Base-by-base conservation (phyloP, 2,797 vertebrate genomes). In the Cirrhinus mrigala region DNA sequence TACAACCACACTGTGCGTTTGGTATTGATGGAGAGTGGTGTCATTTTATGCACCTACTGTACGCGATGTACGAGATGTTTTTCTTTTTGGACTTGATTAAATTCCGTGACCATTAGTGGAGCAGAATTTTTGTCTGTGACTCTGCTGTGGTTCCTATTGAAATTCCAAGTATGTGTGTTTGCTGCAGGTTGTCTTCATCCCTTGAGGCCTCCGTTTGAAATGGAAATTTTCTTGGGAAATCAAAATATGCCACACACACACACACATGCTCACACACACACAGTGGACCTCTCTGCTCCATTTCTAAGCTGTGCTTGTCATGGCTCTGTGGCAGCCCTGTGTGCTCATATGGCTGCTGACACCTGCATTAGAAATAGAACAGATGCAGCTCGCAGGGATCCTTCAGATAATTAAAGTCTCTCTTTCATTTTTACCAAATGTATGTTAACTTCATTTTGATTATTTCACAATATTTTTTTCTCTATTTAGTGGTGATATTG, bases 171-270 rank as follows among this genome's bases (percentile, higher is more conserved):
- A 60, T 73, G 74, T 88, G 82, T 88, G 87, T 90, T 85, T 85
- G 69, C 58, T 79, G 76, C 83, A 88, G 81, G 83, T 85, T 88
- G 87, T 85, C 83, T 89, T 75, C 58, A 60, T 74, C 87, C 78
- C 85, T 81, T 6, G 85, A 79, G 85, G 85, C 24, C n/a, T 85
- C 80, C 70, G 85, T 88, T 90, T 88, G 89, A 90, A 88, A 90
- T 90, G 87, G 81, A 90, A 90, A 90, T 88, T 81, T 85, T 80
- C 87, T 84, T 85, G 68, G 77, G 69, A 83, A 85, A 88, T 83
- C 71, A 82, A 87, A 88, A 86, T 69, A 56, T 85, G 80, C 66
- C 83, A 78, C 83, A 85, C 62, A 18, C 27, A 29, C 60, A 29
- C 62, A 60, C 58, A 60, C 77, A 62, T 14, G 74, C 24, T 82